A percentile compares a stretch with the other conserved stretches of the same genome.
Evolutionary conservation across 2,888 invertebrate species (phyloP).

Genomic region (Sinhomidia bicolor): DNA sequence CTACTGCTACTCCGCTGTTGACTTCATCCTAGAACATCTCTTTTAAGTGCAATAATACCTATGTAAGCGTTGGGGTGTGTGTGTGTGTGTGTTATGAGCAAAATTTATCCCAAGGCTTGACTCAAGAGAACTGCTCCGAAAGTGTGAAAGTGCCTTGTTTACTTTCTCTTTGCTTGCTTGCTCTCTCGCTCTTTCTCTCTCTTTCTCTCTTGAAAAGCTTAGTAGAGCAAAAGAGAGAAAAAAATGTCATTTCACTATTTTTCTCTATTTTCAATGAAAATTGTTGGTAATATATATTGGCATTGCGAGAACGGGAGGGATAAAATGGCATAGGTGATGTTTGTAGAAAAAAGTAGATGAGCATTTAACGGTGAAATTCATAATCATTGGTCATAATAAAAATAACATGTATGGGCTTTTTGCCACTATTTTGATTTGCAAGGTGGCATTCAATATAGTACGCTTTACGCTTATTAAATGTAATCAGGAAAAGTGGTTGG

Average conservation of each 20-base stretch:
- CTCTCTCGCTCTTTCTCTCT: background rate
- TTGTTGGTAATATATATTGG: background rate
- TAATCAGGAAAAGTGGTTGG: slow-evolving; percentile 32
- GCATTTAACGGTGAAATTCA: background rate
- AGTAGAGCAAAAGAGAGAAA: background rate
- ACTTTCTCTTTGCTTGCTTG: background rate
- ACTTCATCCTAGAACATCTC: slow-evolving; percentile 51
- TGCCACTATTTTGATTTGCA: slow-evolving; percentile 13
- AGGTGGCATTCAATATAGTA: background rate
- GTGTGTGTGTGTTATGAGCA: background rate
- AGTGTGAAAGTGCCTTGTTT: slow-evolving; percentile 41
- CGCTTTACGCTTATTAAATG: slow-evolving; percentile 4
- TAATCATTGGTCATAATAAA: background rate
- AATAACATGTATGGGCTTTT: background rate
- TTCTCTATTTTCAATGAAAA: background rate
- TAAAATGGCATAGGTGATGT: background rate
- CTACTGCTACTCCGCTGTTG: no score
- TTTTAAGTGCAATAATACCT: background rate
- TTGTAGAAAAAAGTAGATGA: background rate
- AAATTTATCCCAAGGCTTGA: slow-evolving; percentile 31
- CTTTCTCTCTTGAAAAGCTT: background rate
- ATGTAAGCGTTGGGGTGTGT: background rate
- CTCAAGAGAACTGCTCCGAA: slow-evolving; percentile 16
- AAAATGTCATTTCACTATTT: background rate
- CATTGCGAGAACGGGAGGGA: background rate